A percentile compares a stretch with the other conserved stretches of the same genome.
phyloP scores from a whole-genome alignment of 2,797 vertebrate genomes.

The Melanotaenia boesemani region DNA sequence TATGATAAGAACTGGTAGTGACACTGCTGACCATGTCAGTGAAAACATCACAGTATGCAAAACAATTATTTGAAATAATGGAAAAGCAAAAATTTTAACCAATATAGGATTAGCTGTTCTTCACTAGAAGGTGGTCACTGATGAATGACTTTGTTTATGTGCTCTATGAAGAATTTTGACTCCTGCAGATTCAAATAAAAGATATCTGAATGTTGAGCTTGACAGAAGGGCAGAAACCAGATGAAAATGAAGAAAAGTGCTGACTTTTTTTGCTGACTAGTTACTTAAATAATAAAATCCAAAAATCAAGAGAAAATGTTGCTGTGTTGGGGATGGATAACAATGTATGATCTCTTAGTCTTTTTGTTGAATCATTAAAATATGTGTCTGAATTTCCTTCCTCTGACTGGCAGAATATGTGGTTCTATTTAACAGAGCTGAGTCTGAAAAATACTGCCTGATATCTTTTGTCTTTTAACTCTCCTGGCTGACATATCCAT shows the following conservation, averaged over 20 bases:
- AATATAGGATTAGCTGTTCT: conserved; percentile 14
- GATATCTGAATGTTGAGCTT: not conserved
- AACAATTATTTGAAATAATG: not conserved
- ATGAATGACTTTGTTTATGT: conserved; percentile 18
- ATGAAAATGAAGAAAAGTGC: conserved; percentile 5
- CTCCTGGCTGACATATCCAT: conserved; percentile 32
- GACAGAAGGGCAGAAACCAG: not conserved
- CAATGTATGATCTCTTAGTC: not conserved
- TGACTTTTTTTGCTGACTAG: not conserved
- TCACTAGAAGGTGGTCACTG: not conserved
- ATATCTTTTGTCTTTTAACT: conserved; percentile 35
- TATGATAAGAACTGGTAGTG: conserved; percentile 33
- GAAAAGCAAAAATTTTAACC: not conserved
- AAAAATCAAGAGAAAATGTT: conserved; percentile 7
- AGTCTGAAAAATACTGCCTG: conserved; percentile 32
- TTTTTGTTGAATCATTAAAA: conserved; percentile 42
- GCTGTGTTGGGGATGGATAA: conserved; percentile 17
- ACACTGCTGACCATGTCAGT: conserved; percentile 26
- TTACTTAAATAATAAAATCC: conserved; percentile 6
- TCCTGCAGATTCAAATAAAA: not conserved
- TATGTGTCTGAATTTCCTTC: conserved; percentile 9
- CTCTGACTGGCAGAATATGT: conserved; percentile 24
- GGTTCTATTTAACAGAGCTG: conserved; percentile 27
- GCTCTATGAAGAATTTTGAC: conserved; percentile 12
- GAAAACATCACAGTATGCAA: conserved; percentile 17